phyloP scores from a whole-genome alignment of 2,797 vertebrate species.

The Discoglossus pictus region DNA sequence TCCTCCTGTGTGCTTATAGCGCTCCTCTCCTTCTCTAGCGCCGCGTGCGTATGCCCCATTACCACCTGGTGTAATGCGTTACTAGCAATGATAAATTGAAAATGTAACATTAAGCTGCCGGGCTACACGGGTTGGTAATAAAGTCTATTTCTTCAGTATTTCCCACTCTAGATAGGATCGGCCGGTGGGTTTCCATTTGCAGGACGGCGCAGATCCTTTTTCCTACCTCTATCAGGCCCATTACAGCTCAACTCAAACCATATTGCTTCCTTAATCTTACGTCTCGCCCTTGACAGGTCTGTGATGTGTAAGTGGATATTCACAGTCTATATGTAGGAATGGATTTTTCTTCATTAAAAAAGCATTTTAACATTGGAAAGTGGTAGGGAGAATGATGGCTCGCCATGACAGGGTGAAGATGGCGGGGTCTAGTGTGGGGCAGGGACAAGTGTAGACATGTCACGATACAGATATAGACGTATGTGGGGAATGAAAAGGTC shows the following conservation, averaged over 20 bases:
- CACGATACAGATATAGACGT: too few relatives aligned
- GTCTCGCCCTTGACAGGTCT: constrained; percentile 25
- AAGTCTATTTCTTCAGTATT: constrained; percentile 23
- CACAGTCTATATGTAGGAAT: constrained; percentile 6
- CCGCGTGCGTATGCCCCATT: background rate
- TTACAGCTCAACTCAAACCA: constrained; percentile 32
- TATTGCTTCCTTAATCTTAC: constrained; percentile 42
- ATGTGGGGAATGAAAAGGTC: too few relatives aligned
- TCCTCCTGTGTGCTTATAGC: too few relatives aligned
- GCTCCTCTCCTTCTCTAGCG: background rate
- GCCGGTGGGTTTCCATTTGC: background rate
- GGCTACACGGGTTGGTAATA: constrained; percentile 1
- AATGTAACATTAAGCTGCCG: background rate
- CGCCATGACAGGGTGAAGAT: too few relatives aligned
- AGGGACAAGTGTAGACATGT: too few relatives aligned
- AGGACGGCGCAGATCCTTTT: background rate
- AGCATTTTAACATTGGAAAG: constrained; percentile 1
- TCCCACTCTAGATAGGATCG: constrained; percentile 8
- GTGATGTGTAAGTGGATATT: constrained; percentile 33
- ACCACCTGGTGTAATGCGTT: background rate
- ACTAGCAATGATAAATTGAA: background rate
- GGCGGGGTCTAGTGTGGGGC: too few relatives aligned
- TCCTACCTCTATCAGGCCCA: constrained; percentile 4
- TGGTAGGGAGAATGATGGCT: background rate
- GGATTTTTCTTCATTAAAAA: constrained; percentile 29